phyloP scores from a whole-genome alignment of 2,113 vertebrate genomes.

The Edolisoma coerulescens region DNA sequence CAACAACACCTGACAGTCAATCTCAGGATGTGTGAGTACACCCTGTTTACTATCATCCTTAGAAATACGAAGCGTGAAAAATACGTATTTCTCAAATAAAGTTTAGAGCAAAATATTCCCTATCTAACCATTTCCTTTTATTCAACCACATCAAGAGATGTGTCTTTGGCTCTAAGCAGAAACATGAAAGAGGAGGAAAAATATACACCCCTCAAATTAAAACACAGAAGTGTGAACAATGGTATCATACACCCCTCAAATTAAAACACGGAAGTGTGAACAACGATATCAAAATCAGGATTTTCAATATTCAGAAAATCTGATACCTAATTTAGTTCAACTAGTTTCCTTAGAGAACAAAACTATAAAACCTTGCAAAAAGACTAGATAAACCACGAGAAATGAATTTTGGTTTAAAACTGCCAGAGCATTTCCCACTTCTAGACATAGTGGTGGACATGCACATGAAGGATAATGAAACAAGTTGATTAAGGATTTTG shows the following conservation, averaged over 20 bases:
- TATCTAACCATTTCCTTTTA: not conserved
- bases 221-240: not conserved
- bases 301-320: not conserved
- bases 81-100: not conserved
- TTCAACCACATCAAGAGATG: not conserved
- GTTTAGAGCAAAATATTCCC: not conserved
- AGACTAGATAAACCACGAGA: not conserved
- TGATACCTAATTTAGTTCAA: not conserved
- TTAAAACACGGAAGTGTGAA: not conserved
- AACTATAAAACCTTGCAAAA: not conserved
- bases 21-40: not conserved
- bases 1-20: not conserved
- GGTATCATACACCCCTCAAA: not conserved
- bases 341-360: not conserved
- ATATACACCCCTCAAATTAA: not conserved
- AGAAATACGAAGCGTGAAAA: not conserved
- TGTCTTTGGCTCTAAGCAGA: not conserved
- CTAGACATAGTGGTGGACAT: not conserved
- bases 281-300: not conserved
- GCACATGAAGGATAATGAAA: not conserved
- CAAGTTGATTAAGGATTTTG: not conserved
- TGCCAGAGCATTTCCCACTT: not conserved
- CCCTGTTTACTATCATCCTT: not conserved
- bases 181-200: not conserved
- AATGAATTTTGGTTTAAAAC: not conserved